Percentiles rank a stretch among this genome's conserved stretches.
Evolutionary conservation across 1,140 invertebrate genomes (phyloP).

Genomic region (Drosophila grimshawi): DNA sequence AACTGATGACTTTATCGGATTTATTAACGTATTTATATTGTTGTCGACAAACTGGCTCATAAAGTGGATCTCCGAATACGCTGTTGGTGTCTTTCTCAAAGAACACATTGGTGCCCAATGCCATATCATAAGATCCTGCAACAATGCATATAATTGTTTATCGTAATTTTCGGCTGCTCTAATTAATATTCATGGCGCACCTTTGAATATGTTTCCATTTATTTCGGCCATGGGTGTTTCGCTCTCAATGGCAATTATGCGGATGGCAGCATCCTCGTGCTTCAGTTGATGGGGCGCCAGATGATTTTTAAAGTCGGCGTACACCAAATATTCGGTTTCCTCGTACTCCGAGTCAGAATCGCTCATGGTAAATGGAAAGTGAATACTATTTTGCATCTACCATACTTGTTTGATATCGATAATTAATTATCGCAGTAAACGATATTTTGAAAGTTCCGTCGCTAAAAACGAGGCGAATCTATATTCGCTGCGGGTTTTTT

Average conservation of each 20-base stretch:
- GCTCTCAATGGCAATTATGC: slow-evolving; percentile 86
- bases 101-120: slow-evolving; percentile 85
- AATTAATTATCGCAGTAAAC: slow-evolving; percentile 7
- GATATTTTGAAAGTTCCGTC: slow-evolving; percentile 17
- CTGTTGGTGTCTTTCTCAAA: slow-evolving; percentile 85
- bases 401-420: slow-evolving; percentile 15
- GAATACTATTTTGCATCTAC: not conserved
- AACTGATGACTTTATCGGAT: slow-evolving; percentile 85
- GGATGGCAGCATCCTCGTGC: slow-evolving; percentile 67
- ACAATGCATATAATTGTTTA: not conserved
- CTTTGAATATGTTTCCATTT: slow-evolving; percentile 85
- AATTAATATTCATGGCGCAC: slow-evolving; percentile 26
- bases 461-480: slow-evolving; percentile 54
- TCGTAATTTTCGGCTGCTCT: not conserved
- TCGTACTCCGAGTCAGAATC: slow-evolving; percentile 80
- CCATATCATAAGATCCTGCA: slow-evolving; percentile 85
- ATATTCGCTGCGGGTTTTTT: slow-evolving; percentile 56
- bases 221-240: slow-evolving; percentile 86
- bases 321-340: slow-evolving; percentile 76
- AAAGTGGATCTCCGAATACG: slow-evolving; percentile 84
- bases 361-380: slow-evolving; percentile 46
- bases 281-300: slow-evolving; percentile 64
- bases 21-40: slow-evolving; percentile 85
- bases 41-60: slow-evolving; percentile 84
- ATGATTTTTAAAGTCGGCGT: slow-evolving; percentile 79